A percentile compares a stretch with the other conserved stretches of the same genome.
These are phyloP conservation scores for Bos javanicus DNA, from an alignment of 2,113 vertebrate species.

Conservation along the genomic window DNA sequence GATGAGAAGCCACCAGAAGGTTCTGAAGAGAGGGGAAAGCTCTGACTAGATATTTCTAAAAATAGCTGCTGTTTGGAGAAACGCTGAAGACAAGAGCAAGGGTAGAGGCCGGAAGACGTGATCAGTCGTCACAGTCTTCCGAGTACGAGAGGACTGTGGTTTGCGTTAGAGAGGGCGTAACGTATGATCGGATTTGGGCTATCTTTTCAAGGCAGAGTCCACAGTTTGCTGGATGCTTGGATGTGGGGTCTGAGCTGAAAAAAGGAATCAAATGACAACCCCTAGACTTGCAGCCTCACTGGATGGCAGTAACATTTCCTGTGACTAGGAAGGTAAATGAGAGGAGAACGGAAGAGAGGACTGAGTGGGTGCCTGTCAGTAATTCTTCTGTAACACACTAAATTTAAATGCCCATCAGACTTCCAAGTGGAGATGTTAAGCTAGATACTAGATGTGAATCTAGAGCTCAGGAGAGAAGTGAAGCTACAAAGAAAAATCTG, in stretches of 20 bases:
- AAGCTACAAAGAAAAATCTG: background rate
- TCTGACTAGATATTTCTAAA: background rate
- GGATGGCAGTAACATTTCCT: background rate
- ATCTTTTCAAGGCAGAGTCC: background rate
- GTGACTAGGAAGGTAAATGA: background rate
- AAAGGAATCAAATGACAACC: background rate
- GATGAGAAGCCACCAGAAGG: background rate
- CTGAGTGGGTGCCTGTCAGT: background rate
- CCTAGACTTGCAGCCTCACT: background rate
- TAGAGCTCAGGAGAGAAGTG: background rate
- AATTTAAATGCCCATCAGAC: background rate
- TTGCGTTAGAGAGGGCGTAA: background rate
- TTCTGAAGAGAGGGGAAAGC: constrained; percentile 30
- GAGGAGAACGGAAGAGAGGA: background rate
- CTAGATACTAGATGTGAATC: background rate
- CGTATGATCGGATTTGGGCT: background rate
- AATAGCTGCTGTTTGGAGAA: background rate
- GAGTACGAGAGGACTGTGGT: background rate
- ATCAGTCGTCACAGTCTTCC: background rate
- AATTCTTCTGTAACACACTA: background rate
- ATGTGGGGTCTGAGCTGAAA: background rate
- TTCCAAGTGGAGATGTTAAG: background rate
- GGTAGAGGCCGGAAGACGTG: background rate
- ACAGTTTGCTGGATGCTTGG: background rate
- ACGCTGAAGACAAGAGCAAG: background rate